Evolutionary conservation across 2,113 vertebrate genomes (phyloP), one percentile per base, ranked within the genome.

Genomic region (Bungarus multicinctus): DNA sequence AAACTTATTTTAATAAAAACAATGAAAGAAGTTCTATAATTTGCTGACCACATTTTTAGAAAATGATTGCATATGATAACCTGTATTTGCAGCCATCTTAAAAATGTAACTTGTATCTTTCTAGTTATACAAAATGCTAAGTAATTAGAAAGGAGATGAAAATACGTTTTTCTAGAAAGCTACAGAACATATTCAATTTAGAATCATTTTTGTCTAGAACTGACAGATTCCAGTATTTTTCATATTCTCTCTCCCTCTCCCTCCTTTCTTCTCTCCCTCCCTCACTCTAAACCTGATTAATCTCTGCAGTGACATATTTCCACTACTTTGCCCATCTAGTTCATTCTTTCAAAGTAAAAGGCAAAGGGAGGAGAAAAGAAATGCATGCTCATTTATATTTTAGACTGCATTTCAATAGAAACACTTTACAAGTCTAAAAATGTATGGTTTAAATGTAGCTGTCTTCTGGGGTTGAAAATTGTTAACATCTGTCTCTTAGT

Each of bases 401-500:
- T 89, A 89, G 25, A 43, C 34, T 91, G 88, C 92, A 93, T 92
- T 69, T 94, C 95, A 94, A 5, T 52, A 95, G 96, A 93, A 95
- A 88, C 60, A 94, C 96, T 97, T 96, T 94, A 94, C 95, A 97
- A 92, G 3, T 39, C 93, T 54, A 92, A 94, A 94, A 96, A 97
- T 94, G 91, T 92, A 96, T 50, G 93, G 91, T 92, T 98, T 97
- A 97, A 97, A 95, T 96, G 93, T 95, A 96, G 94, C 96, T 97
- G 95, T 96, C 97, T 97, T 97, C 97, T 94, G 93, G 95, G 95
- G 88, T 92, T 97, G 95, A 89, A 98, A 97, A 98, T 97, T 97
- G 97, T 97, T 98, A 98, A 98, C 97, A 98, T 97, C 97, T 98
- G 97, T 97, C 96, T 97, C 95, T 97, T 95, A 96, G 96, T 95